Percentiles rank a stretch among this genome's conserved stretches.
These are phyloP conservation scores for Aulostomus chinensis DNA, from an alignment of 2,797 vertebrate species.

Conservation along the genomic window DNA sequence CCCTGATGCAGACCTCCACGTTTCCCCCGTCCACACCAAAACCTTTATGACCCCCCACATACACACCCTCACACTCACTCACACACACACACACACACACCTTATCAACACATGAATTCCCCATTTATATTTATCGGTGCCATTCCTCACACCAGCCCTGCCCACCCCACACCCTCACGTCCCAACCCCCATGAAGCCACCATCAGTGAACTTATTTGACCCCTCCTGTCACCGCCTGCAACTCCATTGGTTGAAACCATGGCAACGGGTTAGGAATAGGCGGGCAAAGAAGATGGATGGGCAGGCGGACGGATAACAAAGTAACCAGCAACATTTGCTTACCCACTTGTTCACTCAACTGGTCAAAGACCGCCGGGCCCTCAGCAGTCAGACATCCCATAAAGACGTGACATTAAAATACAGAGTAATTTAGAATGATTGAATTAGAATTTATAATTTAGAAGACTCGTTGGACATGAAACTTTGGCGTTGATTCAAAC, in stretches of 20 bases:
- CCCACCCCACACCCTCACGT: conserved; percentile 24
- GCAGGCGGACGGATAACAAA: conserved; percentile 47
- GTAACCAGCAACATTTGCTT: conserved; percentile 32
- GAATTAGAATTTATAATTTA: too few species aligned
- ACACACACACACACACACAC: conserved; percentile 4
- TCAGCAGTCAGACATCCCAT: too few species aligned
- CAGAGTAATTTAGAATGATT: too few species aligned
- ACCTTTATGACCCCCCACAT: not conserved
- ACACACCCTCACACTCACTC: not conserved
- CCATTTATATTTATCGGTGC: conserved; percentile 18
- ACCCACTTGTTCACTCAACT: not conserved
- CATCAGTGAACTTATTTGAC: conserved; percentile 55
- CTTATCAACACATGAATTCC: conserved; percentile 33
- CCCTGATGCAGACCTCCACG: not conserved
- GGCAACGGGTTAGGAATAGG: conserved; percentile 61
- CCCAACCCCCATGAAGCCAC: conserved; percentile 40
- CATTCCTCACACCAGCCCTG: conserved; percentile 10
- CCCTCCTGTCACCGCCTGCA: conserved; percentile 25
- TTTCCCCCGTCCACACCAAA: not conserved
- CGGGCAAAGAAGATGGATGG: conserved; percentile 46
- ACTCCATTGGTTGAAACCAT: conserved; percentile 60
- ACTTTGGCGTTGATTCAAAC: too few species aligned
- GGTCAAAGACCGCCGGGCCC: too few species aligned
- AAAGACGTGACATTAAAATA: too few species aligned
- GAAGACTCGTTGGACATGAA: too few species aligned